phyloP scores from a whole-genome alignment of 2,888 invertebrate genomes.

The Microchrysa polita region DNA sequence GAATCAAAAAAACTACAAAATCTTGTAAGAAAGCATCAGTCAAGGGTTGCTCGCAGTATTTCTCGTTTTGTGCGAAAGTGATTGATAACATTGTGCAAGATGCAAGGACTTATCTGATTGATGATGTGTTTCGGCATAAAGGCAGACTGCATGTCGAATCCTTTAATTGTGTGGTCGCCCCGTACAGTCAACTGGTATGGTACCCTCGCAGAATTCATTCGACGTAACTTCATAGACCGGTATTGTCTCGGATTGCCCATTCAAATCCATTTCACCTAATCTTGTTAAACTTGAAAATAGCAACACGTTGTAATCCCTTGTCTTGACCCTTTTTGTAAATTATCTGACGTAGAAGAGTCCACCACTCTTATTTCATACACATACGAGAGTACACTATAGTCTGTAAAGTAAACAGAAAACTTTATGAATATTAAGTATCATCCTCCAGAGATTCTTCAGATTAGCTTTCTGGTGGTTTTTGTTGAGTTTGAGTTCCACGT shows the following conservation, averaged over 20 bases:
- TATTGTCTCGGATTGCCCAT: neutral
- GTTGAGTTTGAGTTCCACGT: neutral
- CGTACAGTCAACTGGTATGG: too few relatives aligned
- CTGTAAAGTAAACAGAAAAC: conserved; percentile 3
- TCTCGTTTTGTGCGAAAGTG: conserved; percentile 15
- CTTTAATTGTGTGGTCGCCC: conserved; percentile 42
- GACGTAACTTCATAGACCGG: neutral
- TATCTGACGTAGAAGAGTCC: neutral
- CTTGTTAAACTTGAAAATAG: conserved; percentile 40
- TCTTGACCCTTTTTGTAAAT: conserved; percentile 23
- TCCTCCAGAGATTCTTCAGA: neutral
- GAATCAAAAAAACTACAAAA: neutral
- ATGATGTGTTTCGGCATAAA: conserved; percentile 17
- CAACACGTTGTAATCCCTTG: conserved; percentile 39
- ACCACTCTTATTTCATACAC: neutral
- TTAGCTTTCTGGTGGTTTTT: conserved; percentile 11
- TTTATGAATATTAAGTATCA: conserved; percentile 24
- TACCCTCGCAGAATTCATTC: too few relatives aligned
- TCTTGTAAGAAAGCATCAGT: conserved; percentile 38
- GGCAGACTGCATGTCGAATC: conserved; percentile 27
- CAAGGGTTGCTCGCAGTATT: conserved; percentile 32
- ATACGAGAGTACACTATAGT: too few relatives aligned
- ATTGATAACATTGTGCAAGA: conserved; percentile 37
- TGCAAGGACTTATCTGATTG: conserved; percentile 30
- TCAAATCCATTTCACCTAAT: conserved; percentile 30